These are phyloP conservation scores for Ophion obscuratus DNA, from an alignment of 2,888 invertebrate species.

Conservation along the genomic window DNA sequence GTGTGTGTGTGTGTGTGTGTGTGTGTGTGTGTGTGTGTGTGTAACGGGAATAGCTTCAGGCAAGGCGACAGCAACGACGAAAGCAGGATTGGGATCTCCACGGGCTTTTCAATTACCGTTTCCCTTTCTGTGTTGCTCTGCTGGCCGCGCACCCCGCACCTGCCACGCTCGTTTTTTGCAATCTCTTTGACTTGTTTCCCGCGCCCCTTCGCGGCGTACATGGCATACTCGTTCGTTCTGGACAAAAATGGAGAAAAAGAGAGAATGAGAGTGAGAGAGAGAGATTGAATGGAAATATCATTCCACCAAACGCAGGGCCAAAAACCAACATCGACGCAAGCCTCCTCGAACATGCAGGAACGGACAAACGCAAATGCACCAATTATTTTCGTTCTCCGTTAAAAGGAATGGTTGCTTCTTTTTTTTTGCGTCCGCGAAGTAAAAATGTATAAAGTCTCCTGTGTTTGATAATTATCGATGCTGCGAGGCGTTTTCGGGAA, in stretches of 20 bases:
- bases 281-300: slow-evolving; percentile 44
- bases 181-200: slow-evolving; percentile 55
- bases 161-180: slow-evolving; percentile 54
- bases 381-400: slow-evolving; percentile 34
- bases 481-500: background rate
- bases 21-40: slow-evolving; percentile 1
- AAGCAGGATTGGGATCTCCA: slow-evolving; percentile 75
- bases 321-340: slow-evolving; percentile 15
- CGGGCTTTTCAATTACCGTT: slow-evolving; percentile 80
- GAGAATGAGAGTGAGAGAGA: slow-evolving; percentile 5
- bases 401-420: background rate
- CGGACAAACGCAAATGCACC: slow-evolving; percentile 20
- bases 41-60: slow-evolving; percentile 39
- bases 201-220: slow-evolving; percentile 15
- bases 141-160: slow-evolving; percentile 23
- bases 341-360: background rate
- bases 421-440: background rate
- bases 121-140: slow-evolving; percentile 45
- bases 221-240: slow-evolving; percentile 3
- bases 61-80: slow-evolving; percentile 53
- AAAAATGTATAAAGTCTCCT: background rate
- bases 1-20: slow-evolving; percentile 19
- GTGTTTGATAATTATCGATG: background rate
- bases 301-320: background rate
- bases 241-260: slow-evolving; percentile 10